Base-by-base conservation (phyloP, 2,113 vertebrate species). In the Arothron firmamentum region DNA sequence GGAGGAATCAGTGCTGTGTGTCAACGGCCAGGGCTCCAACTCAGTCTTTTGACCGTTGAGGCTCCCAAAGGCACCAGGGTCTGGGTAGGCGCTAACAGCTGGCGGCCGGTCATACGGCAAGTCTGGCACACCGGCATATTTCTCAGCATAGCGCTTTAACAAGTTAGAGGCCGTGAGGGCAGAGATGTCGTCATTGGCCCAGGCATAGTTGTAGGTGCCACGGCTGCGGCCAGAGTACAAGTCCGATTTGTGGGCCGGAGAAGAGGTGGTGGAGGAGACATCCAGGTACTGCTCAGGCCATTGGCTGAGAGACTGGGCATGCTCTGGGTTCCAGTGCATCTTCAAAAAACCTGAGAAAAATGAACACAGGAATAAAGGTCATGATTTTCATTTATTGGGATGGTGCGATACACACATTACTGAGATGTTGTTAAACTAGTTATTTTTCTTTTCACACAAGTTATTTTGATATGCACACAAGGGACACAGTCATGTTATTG, bases 251-350 rank as follows among this genome's bases (percentile, higher is more conserved):
- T 97, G 95, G 38, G 95, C 96, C 0, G 95, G 96, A 0, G 96
- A 96, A 15, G 95, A 95, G 59, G 96, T 98, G 16, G 95, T 99
- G 80, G 96, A 98, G 74, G 96, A 98, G 66, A 99, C 94, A 12
- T 99, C 97, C 76, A 98, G 92, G 91, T 99, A 95, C 90, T 99
- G 95, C 92, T 99, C 97, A 62, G 96, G 95, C 95, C 96, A 97
- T 92, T 99, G 96, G 92, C 91, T 97, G 83, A 98, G 93, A 84
- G 96, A 84, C 93, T 98, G 96, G 92, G 94, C 95, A 93, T 99
- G 97, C 91, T 98, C 96, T 87, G 95, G 95, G 92, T 95, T 96
- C 96, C 96, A 99, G 94, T 98, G 96, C 96, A 99, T 99, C 92
- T 98, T 99, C 90, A 83, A 94, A 84, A 97, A 89, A 65, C 91